phyloP scores from a whole-genome alignment of 2,888 invertebrate genomes.

The Palloptera scutellata region DNA sequence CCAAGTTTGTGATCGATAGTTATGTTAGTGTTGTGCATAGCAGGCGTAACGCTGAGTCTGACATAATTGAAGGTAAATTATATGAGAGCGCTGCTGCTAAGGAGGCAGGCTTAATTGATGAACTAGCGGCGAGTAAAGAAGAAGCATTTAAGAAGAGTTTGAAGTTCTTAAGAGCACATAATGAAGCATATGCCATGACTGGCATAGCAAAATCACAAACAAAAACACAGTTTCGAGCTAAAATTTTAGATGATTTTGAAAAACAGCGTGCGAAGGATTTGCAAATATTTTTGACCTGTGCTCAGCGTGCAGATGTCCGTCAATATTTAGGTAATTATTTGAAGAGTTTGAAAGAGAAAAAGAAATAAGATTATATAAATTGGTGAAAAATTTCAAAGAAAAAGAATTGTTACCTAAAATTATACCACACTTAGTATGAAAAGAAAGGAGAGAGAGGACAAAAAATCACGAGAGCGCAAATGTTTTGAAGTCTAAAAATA shows the following conservation, averaged over 20 bases:
- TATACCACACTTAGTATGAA: background rate
- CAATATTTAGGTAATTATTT: constrained; percentile 23
- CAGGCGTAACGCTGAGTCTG: constrained; percentile 67
- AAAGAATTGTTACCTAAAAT: background rate
- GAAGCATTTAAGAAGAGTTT: constrained; percentile 14
- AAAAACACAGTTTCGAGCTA: constrained; percentile 14
- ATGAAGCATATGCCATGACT: constrained; percentile 64
- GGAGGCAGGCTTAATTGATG: constrained; percentile 27
- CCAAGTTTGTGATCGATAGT: constrained; percentile 21
- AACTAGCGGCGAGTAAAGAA: constrained; percentile 59
- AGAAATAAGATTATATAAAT: background rate
- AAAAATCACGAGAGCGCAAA: no score
- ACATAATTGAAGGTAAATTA: constrained; percentile 16
- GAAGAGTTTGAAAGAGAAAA: constrained; percentile 19
- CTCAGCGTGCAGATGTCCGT: constrained; percentile 15
- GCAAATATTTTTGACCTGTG: constrained; percentile 13
- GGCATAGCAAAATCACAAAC: constrained; percentile 16
- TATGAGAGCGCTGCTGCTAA: constrained; percentile 20
- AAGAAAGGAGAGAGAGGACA: background rate
- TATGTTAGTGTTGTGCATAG: constrained; percentile 16
- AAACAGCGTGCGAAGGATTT: constrained; percentile 26
- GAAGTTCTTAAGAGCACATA: constrained; percentile 65
- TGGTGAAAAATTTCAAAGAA: no score
- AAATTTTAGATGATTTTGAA: constrained; percentile 25
- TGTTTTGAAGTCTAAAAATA: no score